Conservation (phyloP, 1,140 invertebrate genomes). For the Ips nitidus region DNA sequence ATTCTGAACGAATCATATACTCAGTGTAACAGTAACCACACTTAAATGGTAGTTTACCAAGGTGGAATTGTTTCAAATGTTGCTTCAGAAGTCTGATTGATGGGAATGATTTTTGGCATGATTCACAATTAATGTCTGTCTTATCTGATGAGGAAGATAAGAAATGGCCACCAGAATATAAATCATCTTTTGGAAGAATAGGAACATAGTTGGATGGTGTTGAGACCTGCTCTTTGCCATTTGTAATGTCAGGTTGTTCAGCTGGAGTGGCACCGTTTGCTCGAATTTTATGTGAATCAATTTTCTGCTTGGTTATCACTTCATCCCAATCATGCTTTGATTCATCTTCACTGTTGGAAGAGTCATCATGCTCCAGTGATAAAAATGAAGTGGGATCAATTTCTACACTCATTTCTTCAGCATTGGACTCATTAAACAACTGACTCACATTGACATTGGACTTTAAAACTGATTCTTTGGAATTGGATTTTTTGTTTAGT, state of each 20-base stretch:
- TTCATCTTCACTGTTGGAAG: conserved; percentile 34
- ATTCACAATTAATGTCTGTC: conserved; percentile 41
- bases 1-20: conserved; percentile 38
- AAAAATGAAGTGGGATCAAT: conserved; percentile 46
- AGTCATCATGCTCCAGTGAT: conserved; percentile 38
- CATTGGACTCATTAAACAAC: conserved; percentile 44
- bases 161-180: conserved; percentile 45
- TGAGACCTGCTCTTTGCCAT: conserved; percentile 27
- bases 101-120: conserved; percentile 41
- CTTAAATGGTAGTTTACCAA: conserved; percentile 46
- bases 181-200: conserved; percentile 46
- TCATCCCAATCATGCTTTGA: conserved; percentile 44
- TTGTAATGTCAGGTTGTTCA: background rate
- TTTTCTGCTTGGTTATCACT: conserved; percentile 42
- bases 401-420: conserved; percentile 49
- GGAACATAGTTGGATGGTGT: conserved; percentile 41
- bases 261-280: conserved; percentile 24
- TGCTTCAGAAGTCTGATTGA: conserved; percentile 38
- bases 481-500: conserved; percentile 16
- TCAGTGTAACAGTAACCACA: conserved; percentile 43
- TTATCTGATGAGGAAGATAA: conserved; percentile 32
- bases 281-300: conserved; percentile 29
- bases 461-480: conserved; percentile 15
- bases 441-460: conserved; percentile 36
- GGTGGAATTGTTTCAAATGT: conserved; percentile 46